These are phyloP conservation scores for Tupiocoris notatus DNA, from an alignment of 2,888 invertebrate genomes.

Conservation along the genomic window DNA sequence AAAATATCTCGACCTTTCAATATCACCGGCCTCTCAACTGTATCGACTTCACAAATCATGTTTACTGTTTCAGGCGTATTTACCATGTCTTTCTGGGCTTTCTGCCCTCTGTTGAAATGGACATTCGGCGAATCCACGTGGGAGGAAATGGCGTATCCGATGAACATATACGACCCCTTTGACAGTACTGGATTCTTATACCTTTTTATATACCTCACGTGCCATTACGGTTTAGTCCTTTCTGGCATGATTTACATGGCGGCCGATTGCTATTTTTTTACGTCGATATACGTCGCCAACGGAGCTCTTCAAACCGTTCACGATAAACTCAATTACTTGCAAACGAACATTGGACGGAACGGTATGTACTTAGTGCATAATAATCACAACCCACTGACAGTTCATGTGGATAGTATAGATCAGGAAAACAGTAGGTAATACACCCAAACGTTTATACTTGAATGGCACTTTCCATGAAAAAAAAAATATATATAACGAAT, in stretches of 20 bases:
- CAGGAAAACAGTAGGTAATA: background rate
- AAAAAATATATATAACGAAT: background rate
- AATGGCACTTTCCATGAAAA: background rate
- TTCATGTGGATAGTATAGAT: background rate
- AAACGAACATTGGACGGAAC: background rate
- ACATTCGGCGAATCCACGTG: conserved; percentile 10
- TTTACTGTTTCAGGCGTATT: conserved; percentile 7
- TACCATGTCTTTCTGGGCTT: conserved; percentile 31
- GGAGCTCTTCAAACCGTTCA: conserved; percentile 21
- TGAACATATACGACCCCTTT: conserved; percentile 32
- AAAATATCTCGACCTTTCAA: background rate
- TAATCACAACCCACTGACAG: no score
- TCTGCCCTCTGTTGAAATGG: conserved; percentile 30
- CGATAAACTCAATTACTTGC: background rate
- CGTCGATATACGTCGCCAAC: conserved; percentile 44
- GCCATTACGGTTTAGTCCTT: conserved; percentile 28
- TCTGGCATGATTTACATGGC: conserved; percentile 47
- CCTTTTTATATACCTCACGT: conserved; percentile 22
- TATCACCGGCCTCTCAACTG: background rate
- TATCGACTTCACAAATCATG: background rate
- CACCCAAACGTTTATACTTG: background rate
- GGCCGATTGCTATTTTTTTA: conserved; percentile 47
- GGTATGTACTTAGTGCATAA: conserved; percentile 8
- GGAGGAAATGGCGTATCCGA: conserved; percentile 22
- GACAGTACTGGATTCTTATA: conserved; percentile 14